Base-by-base conservation (phyloP, 2,888 invertebrate species). In the Eugnorisma glareosa region DNA sequence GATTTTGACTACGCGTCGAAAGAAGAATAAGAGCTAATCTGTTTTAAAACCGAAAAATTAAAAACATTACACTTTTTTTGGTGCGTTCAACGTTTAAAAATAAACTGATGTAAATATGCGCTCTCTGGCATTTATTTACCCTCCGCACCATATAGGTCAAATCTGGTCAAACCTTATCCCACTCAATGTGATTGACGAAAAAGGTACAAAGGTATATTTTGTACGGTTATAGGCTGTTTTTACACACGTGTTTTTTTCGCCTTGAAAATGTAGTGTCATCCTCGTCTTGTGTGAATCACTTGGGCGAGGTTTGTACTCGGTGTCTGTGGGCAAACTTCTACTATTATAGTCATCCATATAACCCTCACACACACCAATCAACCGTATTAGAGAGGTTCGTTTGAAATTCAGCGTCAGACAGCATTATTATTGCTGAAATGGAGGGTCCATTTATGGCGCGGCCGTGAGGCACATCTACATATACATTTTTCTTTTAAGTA, bases 181-280 rank as follows among this genome's bases (percentile, higher is more conserved):
- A 67, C 81, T 67, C 67, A 71, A 71, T 35, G 11, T 69, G 45
- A 84, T 73, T 84, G 69, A 54, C 81, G 18, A 35, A 63, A 79
- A 77, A 57, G 45, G 31, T 31, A 75, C n/a, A 67, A 63, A 37
- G 31, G 37, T 61, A 54, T 67, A 51, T 67, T 61, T 54, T 54
- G 51, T n/a, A 64, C 18, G 18, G n/a, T 18, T 64, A 40, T 11
- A 40, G 40, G 40, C 11, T 11, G 40, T 40, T 40, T 40, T 40
- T 40, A 40, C 40, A 40, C 40, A 11, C 40, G 10, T 40, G 10
- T 40, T 40, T 40, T 2, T 40, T 40, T 40, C 11, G 40, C 40
- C 11, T 4, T 37, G 37, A 48, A 51, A 51, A 51, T 43, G 24
- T 54, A 54, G n/a, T 1, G 11, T 11, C 51, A 54, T 54, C 11